phyloP scores from a whole-genome alignment of 2,888 invertebrate genomes.

The Tricholauxania praeusta region DNA sequence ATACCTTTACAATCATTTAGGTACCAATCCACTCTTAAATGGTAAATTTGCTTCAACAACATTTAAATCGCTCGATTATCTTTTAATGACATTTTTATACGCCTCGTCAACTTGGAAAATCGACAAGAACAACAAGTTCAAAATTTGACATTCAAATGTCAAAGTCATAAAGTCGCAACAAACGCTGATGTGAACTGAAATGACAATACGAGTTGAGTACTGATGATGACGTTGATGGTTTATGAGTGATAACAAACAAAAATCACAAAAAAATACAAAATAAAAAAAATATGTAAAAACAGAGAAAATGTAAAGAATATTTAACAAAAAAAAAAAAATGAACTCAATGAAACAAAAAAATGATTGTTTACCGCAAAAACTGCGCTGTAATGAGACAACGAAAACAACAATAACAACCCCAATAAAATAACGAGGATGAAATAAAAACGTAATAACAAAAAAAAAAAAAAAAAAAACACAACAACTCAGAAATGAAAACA shows the following conservation, averaged over 20 bases:
- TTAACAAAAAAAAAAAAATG: constrained; percentile 3
- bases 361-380: constrained; percentile 31
- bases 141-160: constrained; percentile 35
- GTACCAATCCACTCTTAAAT: too few relatives aligned
- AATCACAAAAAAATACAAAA: background rate
- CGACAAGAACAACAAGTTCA: background rate
- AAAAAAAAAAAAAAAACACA: background rate
- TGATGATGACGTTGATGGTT: background rate
- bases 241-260: background rate
- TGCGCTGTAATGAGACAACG: constrained; percentile 29
- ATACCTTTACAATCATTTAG: too few relatives aligned
- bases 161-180: constrained; percentile 25
- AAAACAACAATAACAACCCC: constrained; percentile 7
- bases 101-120: constrained; percentile 11
- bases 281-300: background rate
- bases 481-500: constrained; percentile 19
- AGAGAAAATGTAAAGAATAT: constrained; percentile 8
- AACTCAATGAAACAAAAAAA: constrained; percentile 34
- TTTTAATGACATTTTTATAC: constrained; percentile 26
- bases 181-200: constrained; percentile 1
- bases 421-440: background rate
- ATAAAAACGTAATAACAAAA: constrained; percentile 15
- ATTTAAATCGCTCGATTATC: constrained; percentile 26
- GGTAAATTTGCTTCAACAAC: background rate
- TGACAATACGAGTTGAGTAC: constrained; percentile 2